Conservation (phyloP, 2,888 invertebrate species). For the Thymelicus lineola region DNA sequence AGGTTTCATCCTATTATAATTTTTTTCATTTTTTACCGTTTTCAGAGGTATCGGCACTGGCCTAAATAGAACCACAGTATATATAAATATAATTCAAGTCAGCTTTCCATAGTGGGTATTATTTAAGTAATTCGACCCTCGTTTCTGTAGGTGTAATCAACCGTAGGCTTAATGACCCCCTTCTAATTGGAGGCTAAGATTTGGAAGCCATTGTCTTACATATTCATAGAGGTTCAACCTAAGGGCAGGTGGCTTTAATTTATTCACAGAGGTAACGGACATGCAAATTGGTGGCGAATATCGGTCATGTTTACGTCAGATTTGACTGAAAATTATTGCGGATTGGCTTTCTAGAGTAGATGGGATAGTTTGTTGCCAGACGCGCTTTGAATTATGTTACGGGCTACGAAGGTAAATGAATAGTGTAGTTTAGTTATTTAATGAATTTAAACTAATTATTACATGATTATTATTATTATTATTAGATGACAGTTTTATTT, state of each 20-base stretch:
- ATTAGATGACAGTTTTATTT: too few relatives aligned
- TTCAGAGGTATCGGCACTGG: too few relatives aligned
- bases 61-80: neutral
- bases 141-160: slow-evolving; percentile 67
- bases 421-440: neutral
- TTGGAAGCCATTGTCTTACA: slow-evolving; percentile 83
- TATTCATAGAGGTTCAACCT: slow-evolving; percentile 79
- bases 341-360: slow-evolving; percentile 63
- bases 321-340: slow-evolving; percentile 81
- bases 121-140: slow-evolving; percentile 60
- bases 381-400: slow-evolving; percentile 44
- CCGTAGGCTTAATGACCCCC: slow-evolving; percentile 76
- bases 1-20: too few relatives aligned
- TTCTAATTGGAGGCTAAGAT: slow-evolving; percentile 81
- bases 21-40: too few relatives aligned
- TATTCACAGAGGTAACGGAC: slow-evolving; percentile 80
- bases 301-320: slow-evolving; percentile 84
- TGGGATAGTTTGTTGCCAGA: slow-evolving; percentile 34
- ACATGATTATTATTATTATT: too few relatives aligned
- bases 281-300: slow-evolving; percentile 82
- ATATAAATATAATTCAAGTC: slow-evolving; percentile 10
- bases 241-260: slow-evolving; percentile 78
- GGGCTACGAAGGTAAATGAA: slow-evolving; percentile 27
- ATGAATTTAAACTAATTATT: neutral
- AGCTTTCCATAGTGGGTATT: slow-evolving; percentile 13